These are phyloP conservation scores for Atrichornis clamosus DNA, from an alignment of 2,113 vertebrate genomes.

Conservation along the genomic window DNA sequence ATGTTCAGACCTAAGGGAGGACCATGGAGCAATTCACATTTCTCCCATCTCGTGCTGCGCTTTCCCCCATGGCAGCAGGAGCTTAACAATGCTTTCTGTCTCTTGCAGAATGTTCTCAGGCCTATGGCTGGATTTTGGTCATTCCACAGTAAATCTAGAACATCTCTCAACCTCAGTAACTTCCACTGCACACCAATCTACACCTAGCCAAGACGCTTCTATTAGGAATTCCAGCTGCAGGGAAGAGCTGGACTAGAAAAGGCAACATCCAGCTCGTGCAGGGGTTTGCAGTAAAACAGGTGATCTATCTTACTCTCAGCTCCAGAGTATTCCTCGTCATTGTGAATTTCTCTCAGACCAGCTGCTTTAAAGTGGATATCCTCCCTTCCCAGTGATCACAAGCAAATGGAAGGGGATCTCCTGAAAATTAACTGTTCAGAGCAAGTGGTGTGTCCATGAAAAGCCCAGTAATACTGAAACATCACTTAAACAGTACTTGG, in stretches of 20 bases:
- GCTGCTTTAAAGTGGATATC: slow-evolving; percentile 28
- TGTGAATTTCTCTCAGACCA: neutral
- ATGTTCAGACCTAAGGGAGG: neutral
- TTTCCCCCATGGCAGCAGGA: neutral
- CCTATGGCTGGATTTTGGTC: neutral
- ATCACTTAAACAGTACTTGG: neutral
- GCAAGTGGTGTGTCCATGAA: neutral
- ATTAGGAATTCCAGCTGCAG: neutral
- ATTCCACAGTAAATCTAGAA: neutral
- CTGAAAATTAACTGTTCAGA: slow-evolving; percentile 1
- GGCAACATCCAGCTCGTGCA: neutral
- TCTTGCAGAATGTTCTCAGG: neutral
- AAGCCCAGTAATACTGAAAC: neutral
- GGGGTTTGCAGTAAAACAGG: neutral
- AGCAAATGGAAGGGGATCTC: slow-evolving; percentile 40
- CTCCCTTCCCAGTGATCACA: neutral
- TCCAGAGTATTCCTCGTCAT: neutral
- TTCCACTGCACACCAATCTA: neutral
- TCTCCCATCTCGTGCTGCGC: rapidly evolving
- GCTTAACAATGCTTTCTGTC: neutral
- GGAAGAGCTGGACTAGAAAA: neutral
- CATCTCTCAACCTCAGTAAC: neutral
- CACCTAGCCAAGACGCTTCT: neutral
- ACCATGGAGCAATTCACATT: neutral
- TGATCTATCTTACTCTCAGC: neutral